Percentiles rank a stretch among this genome's conserved stretches.
These are phyloP conservation scores for Tetragonula clypearis DNA, from an alignment of 1,140 invertebrate genomes.

Conservation along the genomic window DNA sequence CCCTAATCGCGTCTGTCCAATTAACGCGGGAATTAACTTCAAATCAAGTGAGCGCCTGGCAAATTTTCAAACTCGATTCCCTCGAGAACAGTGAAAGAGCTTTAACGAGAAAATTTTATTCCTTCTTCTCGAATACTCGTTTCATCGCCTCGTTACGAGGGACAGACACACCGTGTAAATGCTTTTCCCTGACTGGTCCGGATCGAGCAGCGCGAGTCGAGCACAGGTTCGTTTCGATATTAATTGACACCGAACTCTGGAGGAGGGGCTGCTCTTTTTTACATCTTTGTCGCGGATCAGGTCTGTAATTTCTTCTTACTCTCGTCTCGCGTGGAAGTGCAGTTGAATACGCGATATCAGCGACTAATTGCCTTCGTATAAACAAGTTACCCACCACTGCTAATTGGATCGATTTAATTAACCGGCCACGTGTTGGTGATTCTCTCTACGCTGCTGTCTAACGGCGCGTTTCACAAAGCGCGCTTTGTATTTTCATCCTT, in stretches of 20 bases:
- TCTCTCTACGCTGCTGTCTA: not conserved
- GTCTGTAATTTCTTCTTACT: not conserved
- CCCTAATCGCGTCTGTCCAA: no score
- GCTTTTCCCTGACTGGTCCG: not conserved
- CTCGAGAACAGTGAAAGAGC: no score
- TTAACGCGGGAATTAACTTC: no score
- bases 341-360: constrained; percentile 7
- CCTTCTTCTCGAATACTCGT: no score
- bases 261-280: not conserved
- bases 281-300: not conserved
- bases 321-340: not conserved
- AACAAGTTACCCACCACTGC: constrained; percentile 20
- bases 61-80: no score
- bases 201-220: not conserved
- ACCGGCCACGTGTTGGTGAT: constrained; percentile 4
- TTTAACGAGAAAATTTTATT: no score
- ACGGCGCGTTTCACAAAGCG: constrained; percentile 8
- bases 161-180: not conserved
- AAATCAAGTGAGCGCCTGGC: no score
- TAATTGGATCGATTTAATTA: constrained; percentile 51
- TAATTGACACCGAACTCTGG: not conserved
- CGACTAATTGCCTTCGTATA: constrained; percentile 45
- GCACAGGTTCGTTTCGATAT: not conserved
- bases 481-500: constrained; percentile 40
- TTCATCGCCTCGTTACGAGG: no score